A percentile compares a stretch with the other conserved stretches of the same genome.
Conservation (phyloP, 1,140 invertebrate species). For the Thaumetopoea pityocampa region DNA sequence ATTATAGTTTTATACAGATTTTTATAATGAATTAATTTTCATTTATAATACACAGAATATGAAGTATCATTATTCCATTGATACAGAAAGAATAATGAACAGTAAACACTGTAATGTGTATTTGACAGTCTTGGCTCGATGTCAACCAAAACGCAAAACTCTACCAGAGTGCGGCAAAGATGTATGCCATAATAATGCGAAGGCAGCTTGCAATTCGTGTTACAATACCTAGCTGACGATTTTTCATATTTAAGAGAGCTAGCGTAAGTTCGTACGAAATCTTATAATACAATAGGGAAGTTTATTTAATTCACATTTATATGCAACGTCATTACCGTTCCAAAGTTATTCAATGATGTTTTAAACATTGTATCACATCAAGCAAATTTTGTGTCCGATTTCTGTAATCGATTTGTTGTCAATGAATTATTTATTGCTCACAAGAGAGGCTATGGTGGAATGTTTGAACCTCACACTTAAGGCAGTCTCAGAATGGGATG, state of each 20-base stretch:
- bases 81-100: too few species aligned
- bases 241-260: constrained; percentile 46
- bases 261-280: constrained; percentile 38
- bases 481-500: too few species aligned
- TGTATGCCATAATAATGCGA: constrained; percentile 53
- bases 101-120: constrained; percentile 18
- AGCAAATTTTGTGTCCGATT: constrained; percentile 33
- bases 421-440: constrained; percentile 52
- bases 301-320: constrained; percentile 40
- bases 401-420: constrained; percentile 36
- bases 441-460: too few species aligned
- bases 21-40: neutral
- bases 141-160: constrained; percentile 23
- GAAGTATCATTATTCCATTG: too few species aligned
- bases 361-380: constrained; percentile 39
- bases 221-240: constrained; percentile 41
- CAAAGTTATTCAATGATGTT: constrained; percentile 44
- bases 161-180: constrained; percentile 57
- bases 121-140: constrained; percentile 13
- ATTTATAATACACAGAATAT: too few species aligned
- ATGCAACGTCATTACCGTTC: constrained; percentile 33
- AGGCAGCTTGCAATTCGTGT: constrained; percentile 46
- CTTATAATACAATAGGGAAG: constrained; percentile 40
- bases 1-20: neutral
- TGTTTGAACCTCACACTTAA: too few species aligned